Evolutionary conservation across 2,888 invertebrate genomes (phyloP), one percentile per base, ranked within the genome.

Genomic region (Yponomeuta plumbellus): DNA sequence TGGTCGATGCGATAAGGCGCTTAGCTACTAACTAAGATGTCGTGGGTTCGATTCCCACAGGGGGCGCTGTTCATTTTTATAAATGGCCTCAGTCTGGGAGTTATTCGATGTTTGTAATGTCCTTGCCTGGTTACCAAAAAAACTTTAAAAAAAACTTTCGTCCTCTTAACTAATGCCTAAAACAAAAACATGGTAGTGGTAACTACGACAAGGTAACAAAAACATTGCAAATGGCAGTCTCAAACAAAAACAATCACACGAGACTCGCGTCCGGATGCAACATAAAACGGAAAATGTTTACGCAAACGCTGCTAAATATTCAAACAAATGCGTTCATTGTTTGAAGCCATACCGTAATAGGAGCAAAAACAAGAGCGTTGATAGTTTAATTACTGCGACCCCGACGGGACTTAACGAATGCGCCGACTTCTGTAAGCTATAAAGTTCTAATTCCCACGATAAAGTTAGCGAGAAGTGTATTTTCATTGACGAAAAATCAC

Each of bases 401-500:
- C 59, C 23, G 23, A 6, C 13, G 21, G 11, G 23, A 23, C 23
- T 52, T 17, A 52, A 52, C 44, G 4, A 52, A 17, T 23, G 23
- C 59, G n/a, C 13, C 17, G 22, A 23, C 62, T 62, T 17, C 34
- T 62, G 34, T 23, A 62, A 34, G 34, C n/a, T 11, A 62, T 62
- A 62, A 62, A 62, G 39, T 34, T 39, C 39, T 62, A 20, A 20
- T 62, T 62, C 62, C 62, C 62, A 62, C 17, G 62, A 39, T 8
- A 22, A 59, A 59, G 23, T 59, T 20, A 23, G 22, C 13, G 11
- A 59, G 10, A 21, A 21, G 22, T 59, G 59, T 20, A 20, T 59
- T n/a, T 20, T 58, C 2, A 59, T 1, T 22, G 1, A 22, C 21
- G 6, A 5, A 59, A 11, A 21, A 6, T 11, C 13, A 8, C 34